These are phyloP conservation scores for Magallana gigas DNA, from an alignment of 1,140 invertebrate genomes.

Conservation along the genomic window DNA sequence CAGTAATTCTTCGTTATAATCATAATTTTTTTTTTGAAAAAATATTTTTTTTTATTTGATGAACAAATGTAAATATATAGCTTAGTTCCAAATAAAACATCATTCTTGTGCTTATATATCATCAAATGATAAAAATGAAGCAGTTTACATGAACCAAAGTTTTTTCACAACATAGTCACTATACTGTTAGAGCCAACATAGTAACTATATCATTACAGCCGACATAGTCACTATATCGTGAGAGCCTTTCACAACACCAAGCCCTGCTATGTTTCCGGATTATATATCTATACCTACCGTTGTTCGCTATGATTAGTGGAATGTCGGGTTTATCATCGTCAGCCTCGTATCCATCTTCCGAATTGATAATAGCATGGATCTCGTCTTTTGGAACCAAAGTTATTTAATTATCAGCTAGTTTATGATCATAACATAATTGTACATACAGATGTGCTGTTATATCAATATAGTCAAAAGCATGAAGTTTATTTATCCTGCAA, in stretches of 20 bases:
- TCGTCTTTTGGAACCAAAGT: slow-evolving; percentile 43
- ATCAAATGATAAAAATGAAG: slow-evolving; percentile 1
- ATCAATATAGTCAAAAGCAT: background rate
- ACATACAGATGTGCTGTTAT: slow-evolving; percentile 8
- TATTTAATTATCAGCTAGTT: background rate
- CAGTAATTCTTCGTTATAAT: no score
- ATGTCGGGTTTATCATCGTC: slow-evolving; percentile 59
- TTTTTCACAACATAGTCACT: background rate
- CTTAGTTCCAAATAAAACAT: no score
- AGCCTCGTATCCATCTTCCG: slow-evolving; percentile 64
- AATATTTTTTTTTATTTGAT: no score
- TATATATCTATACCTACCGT: slow-evolving; percentile 37
- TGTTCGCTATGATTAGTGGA: slow-evolving; percentile 48
- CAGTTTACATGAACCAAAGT: background rate
- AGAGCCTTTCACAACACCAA: background rate
- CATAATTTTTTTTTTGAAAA: no score
- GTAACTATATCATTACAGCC: background rate
- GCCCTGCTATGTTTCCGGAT: background rate
- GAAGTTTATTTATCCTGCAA: no score
- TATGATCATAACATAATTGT: background rate
- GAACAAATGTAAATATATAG: no score
- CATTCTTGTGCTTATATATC: no score
- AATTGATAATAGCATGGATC: background rate
- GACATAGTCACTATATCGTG: background rate
- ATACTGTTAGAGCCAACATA: background rate